A percentile compares a stretch with the other conserved stretches of the same genome.
Evolutionary conservation across 1,140 invertebrate genomes (phyloP).

Genomic region (Drosophila gunungcola): DNA sequence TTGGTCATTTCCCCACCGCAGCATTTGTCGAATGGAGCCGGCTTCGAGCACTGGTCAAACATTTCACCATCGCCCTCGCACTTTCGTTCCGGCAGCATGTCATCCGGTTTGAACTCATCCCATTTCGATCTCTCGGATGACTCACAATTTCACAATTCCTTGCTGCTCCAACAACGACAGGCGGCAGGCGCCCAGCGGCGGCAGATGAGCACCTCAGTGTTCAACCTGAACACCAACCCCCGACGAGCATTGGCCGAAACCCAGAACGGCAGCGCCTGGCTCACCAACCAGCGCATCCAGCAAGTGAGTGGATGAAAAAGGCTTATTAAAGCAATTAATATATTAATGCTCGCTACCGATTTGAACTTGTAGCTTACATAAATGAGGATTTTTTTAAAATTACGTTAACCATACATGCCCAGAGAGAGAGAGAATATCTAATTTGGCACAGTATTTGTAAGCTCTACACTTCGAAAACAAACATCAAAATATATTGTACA

Average conservation of each 20-base stretch:
- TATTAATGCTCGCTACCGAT: too few relatives aligned
- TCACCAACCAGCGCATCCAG: constrained; percentile 76
- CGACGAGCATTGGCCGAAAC: constrained; percentile 63
- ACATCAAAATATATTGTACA: too few relatives aligned
- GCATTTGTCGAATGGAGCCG: constrained; percentile 66
- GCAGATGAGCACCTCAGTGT: constrained; percentile 86
- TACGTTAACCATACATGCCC: too few relatives aligned
- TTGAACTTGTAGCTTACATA: too few relatives aligned
- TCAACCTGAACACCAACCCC: constrained; percentile 85
- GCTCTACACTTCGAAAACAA: too few relatives aligned
- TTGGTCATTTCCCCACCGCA: constrained; percentile 54
- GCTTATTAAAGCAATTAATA: background rate
- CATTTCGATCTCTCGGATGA: constrained; percentile 82
- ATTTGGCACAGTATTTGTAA: too few relatives aligned
- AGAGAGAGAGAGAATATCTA: too few relatives aligned
- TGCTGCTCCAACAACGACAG: constrained; percentile 80
- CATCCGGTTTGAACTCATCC: constrained; percentile 84
- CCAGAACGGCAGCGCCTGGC: constrained; percentile 46
- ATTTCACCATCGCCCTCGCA: constrained; percentile 84
- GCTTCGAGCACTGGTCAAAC: constrained; percentile 84
- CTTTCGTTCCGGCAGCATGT: constrained; percentile 86
- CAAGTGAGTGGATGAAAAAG: constrained; percentile 55
- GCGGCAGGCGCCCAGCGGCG: constrained; percentile 58
- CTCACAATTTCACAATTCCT: constrained; percentile 80
- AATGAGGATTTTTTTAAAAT: too few relatives aligned